phyloP scores from a whole-genome alignment of 2,888 invertebrate species.

The Oscheius sp. region DNA sequence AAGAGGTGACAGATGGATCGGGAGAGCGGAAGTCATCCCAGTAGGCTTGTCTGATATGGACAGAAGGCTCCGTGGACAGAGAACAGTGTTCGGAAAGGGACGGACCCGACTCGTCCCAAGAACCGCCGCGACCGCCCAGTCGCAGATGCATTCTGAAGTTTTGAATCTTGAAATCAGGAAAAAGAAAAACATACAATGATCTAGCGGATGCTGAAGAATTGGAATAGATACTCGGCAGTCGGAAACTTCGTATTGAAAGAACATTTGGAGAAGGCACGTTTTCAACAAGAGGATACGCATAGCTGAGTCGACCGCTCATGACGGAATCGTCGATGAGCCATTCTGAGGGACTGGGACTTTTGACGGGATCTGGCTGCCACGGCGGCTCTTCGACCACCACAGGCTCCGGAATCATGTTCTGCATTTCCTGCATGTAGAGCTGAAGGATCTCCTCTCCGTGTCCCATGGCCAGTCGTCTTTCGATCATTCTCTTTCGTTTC shows the following conservation, averaged over 20 bases:
- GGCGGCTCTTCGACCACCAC: slow-evolving; percentile 26
- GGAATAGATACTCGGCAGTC: slow-evolving; percentile 56
- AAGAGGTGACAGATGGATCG: slow-evolving; percentile 67
- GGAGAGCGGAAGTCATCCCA: slow-evolving; percentile 69
- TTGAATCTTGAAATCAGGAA: background rate
- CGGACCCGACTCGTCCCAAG: slow-evolving; percentile 68
- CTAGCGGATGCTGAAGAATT: slow-evolving; percentile 65
- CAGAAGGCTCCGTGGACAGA: slow-evolving; percentile 69
- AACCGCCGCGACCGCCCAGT: slow-evolving; percentile 53
- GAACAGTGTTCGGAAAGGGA: slow-evolving; percentile 68
- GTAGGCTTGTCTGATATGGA: slow-evolving; percentile 63
- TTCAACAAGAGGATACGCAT: slow-evolving; percentile 29
- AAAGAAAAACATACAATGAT: slow-evolving; percentile 51
- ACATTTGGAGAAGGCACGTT: slow-evolving; percentile 43
- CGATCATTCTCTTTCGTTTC: slow-evolving; percentile 71
- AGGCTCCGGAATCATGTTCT: slow-evolving; percentile 25
- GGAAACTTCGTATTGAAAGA: slow-evolving; percentile 49
- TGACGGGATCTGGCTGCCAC: slow-evolving; percentile 21
- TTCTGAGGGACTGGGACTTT: slow-evolving; percentile 30
- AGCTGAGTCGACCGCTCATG: slow-evolving; percentile 33
- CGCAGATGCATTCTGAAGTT: slow-evolving; percentile 25
- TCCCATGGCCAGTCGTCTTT: slow-evolving; percentile 71
- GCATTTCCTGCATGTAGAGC: slow-evolving; percentile 64
- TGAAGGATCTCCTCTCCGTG: slow-evolving; percentile 69
- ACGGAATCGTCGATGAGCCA: slow-evolving; percentile 38